Evolutionary conservation across 2,888 invertebrate species (phyloP).

Genomic region (Netelia melanura): DNA sequence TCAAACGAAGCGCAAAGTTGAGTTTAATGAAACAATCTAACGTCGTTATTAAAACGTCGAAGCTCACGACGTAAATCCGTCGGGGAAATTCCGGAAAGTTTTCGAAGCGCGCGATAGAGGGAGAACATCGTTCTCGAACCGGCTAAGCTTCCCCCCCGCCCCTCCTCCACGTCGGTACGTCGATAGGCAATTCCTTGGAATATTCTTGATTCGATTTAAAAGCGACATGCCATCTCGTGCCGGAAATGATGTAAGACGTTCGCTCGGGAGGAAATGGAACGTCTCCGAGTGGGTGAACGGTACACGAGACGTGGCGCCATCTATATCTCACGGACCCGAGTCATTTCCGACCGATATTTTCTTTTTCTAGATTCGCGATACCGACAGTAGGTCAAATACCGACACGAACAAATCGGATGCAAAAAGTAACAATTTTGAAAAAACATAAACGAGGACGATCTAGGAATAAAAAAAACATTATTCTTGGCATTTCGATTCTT

Average conservation of each 20-base stretch:
- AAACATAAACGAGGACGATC: constrained; percentile 11
- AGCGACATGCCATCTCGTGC: constrained; percentile 84
- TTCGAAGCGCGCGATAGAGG: constrained; percentile 1
- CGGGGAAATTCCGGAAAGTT: constrained; percentile 35
- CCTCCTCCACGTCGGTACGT: neutral
- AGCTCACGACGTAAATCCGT: constrained; percentile 41
- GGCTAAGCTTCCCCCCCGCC: no score
- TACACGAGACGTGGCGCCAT: constrained; percentile 68
- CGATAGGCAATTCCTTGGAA: constrained; percentile 81
- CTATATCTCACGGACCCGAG: constrained; percentile 73
- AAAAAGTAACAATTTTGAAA: neutral
- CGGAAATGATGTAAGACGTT: constrained; percentile 85
- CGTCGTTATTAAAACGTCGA: constrained; percentile 73
- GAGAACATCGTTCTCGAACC: no score
- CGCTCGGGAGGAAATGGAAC: constrained; percentile 81
- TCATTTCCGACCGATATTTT: constrained; percentile 76
- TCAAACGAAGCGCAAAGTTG: constrained; percentile 29
- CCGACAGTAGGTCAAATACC: constrained; percentile 38
- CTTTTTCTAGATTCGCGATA: constrained; percentile 58
- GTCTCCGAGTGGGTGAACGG: constrained; percentile 80
- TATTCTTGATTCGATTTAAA: constrained; percentile 84
- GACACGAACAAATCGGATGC: neutral
- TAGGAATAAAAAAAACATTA: constrained; percentile 11
- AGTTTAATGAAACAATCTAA: constrained; percentile 71
- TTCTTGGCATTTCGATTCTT: constrained; percentile 2